Evolutionary conservation across 2,797 vertebrate species (phyloP), one percentile per base, ranked within the genome.

Genomic region (Valencia hispanica): DNA sequence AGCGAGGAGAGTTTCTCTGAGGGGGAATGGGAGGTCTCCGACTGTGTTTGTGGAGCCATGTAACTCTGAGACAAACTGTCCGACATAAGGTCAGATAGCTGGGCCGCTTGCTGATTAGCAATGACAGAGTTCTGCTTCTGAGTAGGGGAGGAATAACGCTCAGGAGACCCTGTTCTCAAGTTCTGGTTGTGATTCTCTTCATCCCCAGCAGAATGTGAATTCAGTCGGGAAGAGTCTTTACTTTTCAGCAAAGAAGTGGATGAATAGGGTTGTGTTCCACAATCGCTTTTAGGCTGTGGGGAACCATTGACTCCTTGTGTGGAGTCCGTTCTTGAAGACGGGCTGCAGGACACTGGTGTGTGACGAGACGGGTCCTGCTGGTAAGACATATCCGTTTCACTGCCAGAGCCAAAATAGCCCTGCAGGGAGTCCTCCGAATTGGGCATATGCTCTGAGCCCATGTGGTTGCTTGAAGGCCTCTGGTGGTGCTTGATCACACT

Each of bases 401-500:
- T 95, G 66, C 87, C 85, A 65, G 94, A 84, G 72, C 88, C 94
- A 84, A 98, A 96, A 87, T 98, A 99, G 82, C 90, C 96, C 78
- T 97, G 97, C 93, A 99, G 94, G 89, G 98, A 96, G 95, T 99
- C 97, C 91, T 98, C 97, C 68, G 96, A 94, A 91, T 92, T 95
- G 91, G 97, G 91, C 92, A 98, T 89, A 73, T 99, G 97, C 90
- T 97, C 96, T 85, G 97, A 96, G 88, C 96, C 93, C 85, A 96
- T 90, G 86, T 97, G 97, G 92, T 95, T 97, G 93, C 96, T 97
- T 72, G 97, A 99, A 99, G 98, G 98, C 98, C 98, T 96, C 97
- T 99, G 98, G 94, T 98, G 97, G 97, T 99, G 98, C 95, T 99
- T 99, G 92, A 99, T 99, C 88, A 99, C 98, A 97, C 98, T 99